Evolutionary conservation across 1,140 invertebrate genomes (phyloP).

Genomic region (Harpegnathos saltator): DNA sequence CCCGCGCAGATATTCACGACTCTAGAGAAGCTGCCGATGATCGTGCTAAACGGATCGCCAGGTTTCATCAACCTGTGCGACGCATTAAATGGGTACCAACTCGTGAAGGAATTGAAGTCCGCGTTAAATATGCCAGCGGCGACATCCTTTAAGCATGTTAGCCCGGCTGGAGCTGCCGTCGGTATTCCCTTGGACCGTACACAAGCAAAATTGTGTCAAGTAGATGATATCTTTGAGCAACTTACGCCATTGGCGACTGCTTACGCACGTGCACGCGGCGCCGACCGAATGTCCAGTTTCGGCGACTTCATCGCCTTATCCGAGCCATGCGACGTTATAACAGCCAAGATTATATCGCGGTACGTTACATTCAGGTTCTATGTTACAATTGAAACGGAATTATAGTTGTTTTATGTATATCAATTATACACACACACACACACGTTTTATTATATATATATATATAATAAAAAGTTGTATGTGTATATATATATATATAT

Average conservation of each 20-base stretch:
- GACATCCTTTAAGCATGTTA: conserved; percentile 99
- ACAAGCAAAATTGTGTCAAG: conserved; percentile 96
- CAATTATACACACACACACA: too few relatives aligned
- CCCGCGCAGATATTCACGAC: conserved; percentile 97
- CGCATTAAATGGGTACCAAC: conserved; percentile 98
- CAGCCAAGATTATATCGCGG: conserved; percentile 91
- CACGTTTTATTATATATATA: not conserved
- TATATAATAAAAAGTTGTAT: too few relatives aligned
- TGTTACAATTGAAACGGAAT: too few relatives aligned
- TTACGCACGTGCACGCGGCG: conserved; percentile 97
- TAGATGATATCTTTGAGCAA: conserved; percentile 92
- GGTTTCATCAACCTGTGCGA: conserved; percentile 99
- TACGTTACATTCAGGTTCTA: conserved; percentile 31
- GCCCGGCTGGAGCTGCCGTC: conserved; percentile 97
- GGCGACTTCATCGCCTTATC: conserved; percentile 99
- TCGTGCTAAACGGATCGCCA: conserved; percentile 97
- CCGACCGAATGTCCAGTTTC: conserved; percentile 99
- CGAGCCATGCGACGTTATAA: conserved; percentile 95
- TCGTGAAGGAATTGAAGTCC: conserved; percentile 95
- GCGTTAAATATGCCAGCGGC: conserved; percentile 95
- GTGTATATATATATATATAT: not conserved
- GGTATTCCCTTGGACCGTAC: conserved; percentile 91
- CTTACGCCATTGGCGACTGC: conserved; percentile 96
- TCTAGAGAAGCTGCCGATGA: conserved; percentile 93
- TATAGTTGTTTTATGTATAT: too few relatives aligned